phyloP scores from a whole-genome alignment of 1,140 invertebrate species.

The Lanistes nyassanus region DNA sequence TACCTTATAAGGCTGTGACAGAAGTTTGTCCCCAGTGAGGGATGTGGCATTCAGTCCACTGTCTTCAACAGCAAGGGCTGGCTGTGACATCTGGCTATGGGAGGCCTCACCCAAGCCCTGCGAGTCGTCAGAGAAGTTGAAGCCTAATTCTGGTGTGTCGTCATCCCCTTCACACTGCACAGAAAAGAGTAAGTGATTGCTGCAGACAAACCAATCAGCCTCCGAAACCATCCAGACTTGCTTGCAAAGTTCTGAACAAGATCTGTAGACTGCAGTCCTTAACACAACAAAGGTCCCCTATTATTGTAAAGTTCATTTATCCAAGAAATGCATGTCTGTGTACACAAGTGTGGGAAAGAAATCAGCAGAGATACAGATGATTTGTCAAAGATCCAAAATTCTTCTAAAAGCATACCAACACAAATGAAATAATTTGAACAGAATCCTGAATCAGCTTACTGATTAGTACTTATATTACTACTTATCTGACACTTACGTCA shows the following conservation, averaged over 20 bases:
- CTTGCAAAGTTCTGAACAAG: background rate
- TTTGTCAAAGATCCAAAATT: background rate
- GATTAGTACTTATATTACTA: background rate
- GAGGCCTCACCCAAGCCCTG: slow-evolving; percentile 41
- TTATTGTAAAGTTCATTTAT: no score
- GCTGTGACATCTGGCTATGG: slow-evolving; percentile 44
- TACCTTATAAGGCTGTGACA: slow-evolving; percentile 70
- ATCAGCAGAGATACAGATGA: background rate
- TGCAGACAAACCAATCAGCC: background rate
- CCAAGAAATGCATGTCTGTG: no score
- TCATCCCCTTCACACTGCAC: slow-evolving; percentile 56
- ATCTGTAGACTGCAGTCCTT: background rate
- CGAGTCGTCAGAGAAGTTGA: slow-evolving; percentile 51
- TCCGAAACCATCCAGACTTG: background rate
- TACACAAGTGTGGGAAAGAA: no score
- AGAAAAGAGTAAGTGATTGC: slow-evolving; percentile 12
- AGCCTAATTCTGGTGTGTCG: slow-evolving; percentile 62
- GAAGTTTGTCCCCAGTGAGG: slow-evolving; percentile 70
- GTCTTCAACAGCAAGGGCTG: slow-evolving; percentile 44
- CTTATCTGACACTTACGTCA: slow-evolving; percentile 32
- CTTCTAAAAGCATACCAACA: background rate
- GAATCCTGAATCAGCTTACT: no score
- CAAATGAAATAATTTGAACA: background rate
- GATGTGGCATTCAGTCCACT: slow-evolving; percentile 54
- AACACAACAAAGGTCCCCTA: no score